phyloP scores from a whole-genome alignment of 2,113 vertebrate species.

The Climacteris rufus region DNA sequence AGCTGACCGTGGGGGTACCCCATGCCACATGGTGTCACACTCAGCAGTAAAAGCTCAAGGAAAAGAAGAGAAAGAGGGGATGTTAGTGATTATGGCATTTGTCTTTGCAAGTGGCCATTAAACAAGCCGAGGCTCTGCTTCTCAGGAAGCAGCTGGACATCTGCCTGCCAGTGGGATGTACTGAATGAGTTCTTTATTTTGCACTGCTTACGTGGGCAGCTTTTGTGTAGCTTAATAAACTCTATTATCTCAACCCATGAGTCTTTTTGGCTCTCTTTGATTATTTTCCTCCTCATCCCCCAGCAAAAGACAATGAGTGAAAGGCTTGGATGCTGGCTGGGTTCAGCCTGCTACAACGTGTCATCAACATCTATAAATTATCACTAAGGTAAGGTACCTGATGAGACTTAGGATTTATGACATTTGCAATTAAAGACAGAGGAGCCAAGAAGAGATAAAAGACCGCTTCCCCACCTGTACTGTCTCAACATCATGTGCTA shows the following conservation, averaged over 20 bases:
- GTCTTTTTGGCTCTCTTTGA: background rate
- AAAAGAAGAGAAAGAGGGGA: background rate
- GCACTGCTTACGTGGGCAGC: background rate
- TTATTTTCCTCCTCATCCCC: background rate
- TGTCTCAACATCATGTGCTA: background rate
- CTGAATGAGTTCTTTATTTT: background rate
- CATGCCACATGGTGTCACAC: rapidly evolving
- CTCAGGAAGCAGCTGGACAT: background rate
- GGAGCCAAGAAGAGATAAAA: background rate
- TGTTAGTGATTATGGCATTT: background rate
- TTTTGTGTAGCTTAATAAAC: background rate
- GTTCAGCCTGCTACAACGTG: background rate
- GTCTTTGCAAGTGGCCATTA: background rate
- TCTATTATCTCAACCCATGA: background rate
- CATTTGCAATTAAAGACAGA: background rate
- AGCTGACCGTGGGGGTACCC: background rate
- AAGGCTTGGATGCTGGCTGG: background rate
- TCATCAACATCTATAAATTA: background rate
- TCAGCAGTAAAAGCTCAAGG: background rate
- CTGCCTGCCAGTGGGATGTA: background rate
- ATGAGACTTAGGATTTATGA: background rate
- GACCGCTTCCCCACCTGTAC: background rate
- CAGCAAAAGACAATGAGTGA: background rate
- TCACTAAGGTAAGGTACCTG: background rate
- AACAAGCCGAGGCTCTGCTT: background rate